phyloP scores from a whole-genome alignment of 2,113 vertebrate species.

The Microtus richardsoni region DNA sequence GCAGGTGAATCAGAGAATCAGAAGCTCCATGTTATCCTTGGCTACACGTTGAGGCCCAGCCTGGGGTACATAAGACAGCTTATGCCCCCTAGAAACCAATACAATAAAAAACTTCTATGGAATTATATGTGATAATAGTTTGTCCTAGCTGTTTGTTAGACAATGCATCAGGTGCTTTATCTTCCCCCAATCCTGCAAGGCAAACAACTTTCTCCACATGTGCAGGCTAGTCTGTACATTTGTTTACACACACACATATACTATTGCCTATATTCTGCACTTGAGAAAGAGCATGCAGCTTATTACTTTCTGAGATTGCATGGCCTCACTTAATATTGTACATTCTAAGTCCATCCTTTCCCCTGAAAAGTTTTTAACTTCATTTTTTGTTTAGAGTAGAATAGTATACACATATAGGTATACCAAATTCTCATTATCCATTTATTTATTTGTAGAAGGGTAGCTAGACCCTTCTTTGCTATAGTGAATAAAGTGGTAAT shows the following conservation, averaged over 20 bases:
- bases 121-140: too few species aligned
- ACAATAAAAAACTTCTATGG: too few species aligned
- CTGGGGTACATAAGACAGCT: too few species aligned
- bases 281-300: neutral
- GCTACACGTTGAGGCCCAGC: too few species aligned
- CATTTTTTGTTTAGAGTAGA: neutral
- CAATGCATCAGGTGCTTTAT: too few species aligned
- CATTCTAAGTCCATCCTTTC: neutral
- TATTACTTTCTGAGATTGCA: neutral
- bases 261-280: neutral
- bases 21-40: too few species aligned
- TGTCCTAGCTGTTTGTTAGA: too few species aligned
- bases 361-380: neutral
- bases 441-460: neutral
- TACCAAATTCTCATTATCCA: neutral
- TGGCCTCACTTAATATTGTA: neutral
- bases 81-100: too few species aligned
- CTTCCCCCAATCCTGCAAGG: too few species aligned
- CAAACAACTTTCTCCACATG: neutral
- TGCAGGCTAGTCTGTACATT: too few species aligned
- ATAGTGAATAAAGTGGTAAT: neutral
- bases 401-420: neutral
- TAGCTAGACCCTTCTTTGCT: neutral
- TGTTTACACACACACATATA: too few species aligned
- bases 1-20: too few species aligned